Conservation (phyloP, 2,888 invertebrate species). For the Apantesis nais region DNA sequence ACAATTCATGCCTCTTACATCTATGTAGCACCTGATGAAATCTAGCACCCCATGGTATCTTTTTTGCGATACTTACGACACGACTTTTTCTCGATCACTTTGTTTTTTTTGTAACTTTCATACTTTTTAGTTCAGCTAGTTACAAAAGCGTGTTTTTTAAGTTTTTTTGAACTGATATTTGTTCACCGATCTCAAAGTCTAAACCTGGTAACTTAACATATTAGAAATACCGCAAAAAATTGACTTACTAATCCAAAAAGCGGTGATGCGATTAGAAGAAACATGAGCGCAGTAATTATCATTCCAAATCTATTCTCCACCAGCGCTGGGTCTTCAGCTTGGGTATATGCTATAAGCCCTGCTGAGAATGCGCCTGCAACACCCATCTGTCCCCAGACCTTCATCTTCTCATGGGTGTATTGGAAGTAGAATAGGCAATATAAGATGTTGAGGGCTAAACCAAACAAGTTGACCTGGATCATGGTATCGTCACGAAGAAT, state of each 20-base stretch:
- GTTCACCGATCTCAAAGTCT: too few relatives aligned
- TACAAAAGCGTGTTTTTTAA: too few relatives aligned
- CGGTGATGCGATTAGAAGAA: conserved; percentile 89
- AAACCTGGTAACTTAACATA: too few relatives aligned
- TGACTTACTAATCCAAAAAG: conserved; percentile 88
- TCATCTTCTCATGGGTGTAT: conserved; percentile 85
- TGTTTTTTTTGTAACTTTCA: too few relatives aligned
- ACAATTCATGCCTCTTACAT: too few relatives aligned
- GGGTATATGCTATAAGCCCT: conserved; percentile 87
- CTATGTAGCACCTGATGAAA: too few relatives aligned
- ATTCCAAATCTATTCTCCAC: conserved; percentile 90
- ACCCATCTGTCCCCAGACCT: conserved; percentile 85
- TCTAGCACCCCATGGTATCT: too few relatives aligned
- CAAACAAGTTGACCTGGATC: conserved; percentile 92
- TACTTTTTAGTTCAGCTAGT: too few relatives aligned
- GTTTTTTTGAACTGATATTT: too few relatives aligned
- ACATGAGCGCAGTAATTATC: conserved; percentile 88
- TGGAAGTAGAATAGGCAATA: conserved; percentile 89
- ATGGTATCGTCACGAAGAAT: conserved; percentile 91
- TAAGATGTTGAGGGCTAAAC: conserved; percentile 88
- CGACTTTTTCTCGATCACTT: too few relatives aligned
- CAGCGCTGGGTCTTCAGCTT: conserved; percentile 87
- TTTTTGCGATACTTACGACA: too few relatives aligned
- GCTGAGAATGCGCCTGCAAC: conserved; percentile 85
- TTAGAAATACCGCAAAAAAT: conserved; percentile 7